Percentiles rank a stretch among this genome's conserved stretches.
These are phyloP conservation scores for Arion vulgaris DNA, from an alignment of 1,140 invertebrate genomes.

Conservation along the genomic window DNA sequence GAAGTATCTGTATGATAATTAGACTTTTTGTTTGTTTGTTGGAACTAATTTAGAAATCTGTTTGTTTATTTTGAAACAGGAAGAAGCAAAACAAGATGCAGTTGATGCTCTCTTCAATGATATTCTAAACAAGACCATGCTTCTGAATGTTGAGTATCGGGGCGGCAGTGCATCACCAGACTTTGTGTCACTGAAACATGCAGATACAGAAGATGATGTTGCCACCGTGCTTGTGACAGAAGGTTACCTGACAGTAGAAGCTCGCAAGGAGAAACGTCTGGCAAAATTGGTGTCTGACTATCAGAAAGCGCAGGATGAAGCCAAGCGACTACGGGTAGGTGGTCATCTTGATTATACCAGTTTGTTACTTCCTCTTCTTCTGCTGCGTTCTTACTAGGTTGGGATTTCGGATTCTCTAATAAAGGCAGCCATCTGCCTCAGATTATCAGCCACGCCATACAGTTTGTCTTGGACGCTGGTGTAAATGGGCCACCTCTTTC, in stretches of 20 bases:
- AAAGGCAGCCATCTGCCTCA: too few species aligned
- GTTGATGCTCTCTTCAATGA: conserved; percentile 75
- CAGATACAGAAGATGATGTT: conserved; percentile 82
- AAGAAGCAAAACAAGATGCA: conserved; percentile 85
- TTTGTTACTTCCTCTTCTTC: too few species aligned
- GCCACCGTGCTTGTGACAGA: conserved; percentile 87
- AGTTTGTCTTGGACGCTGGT: too few species aligned
- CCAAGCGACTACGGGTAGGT: conserved; percentile 81
- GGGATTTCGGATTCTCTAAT: too few species aligned
- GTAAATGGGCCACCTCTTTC: too few species aligned
- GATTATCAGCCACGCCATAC: too few species aligned
- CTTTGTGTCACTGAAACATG: conserved; percentile 80
- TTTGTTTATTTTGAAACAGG: too few species aligned
- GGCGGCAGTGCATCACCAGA: conserved; percentile 76
- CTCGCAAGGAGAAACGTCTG: conserved; percentile 85
- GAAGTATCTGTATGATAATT: too few species aligned
- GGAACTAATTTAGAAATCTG: too few species aligned
- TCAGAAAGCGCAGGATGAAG: conserved; percentile 85
- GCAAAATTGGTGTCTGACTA: conserved; percentile 88
- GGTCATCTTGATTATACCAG: too few species aligned
- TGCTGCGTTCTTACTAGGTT: too few species aligned
- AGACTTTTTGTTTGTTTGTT: too few species aligned
- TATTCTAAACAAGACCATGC: conserved; percentile 69
- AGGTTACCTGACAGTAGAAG: conserved; percentile 88
- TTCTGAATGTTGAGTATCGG: conserved; percentile 77